Percentiles rank a stretch among this genome's conserved stretches.
phyloP scores from a whole-genome alignment of 2,888 invertebrate genomes.

The Hypolimnas misippus region DNA sequence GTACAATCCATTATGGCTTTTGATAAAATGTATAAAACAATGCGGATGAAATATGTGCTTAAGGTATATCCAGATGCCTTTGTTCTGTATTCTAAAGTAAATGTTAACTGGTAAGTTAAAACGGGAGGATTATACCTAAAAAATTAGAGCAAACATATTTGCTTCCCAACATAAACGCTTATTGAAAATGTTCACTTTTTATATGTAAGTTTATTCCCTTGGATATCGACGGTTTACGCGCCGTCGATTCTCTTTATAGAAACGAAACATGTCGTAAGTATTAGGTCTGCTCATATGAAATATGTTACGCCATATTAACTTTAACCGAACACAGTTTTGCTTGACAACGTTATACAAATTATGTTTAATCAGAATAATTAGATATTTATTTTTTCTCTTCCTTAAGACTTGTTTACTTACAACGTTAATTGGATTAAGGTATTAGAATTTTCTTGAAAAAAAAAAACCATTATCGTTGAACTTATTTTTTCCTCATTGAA shows the following conservation, averaged over 20 bases:
- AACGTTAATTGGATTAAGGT: conserved; percentile 16
- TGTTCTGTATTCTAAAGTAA: conserved; percentile 24
- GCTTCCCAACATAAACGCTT: conserved; percentile 27
- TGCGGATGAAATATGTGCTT: conserved; percentile 39
- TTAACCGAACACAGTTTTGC: conserved; percentile 40
- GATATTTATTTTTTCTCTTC: background rate
- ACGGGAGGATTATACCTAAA: conserved; percentile 2
- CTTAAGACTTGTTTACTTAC: background rate
- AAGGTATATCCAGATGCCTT: conserved; percentile 24
- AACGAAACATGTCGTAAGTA: conserved; percentile 50
- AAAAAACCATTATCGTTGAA: background rate
- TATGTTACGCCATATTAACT: conserved; percentile 42
- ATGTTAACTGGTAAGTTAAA: conserved; percentile 18
- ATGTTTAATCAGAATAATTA: conserved; percentile 6
- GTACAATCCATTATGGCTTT: conserved; percentile 41
- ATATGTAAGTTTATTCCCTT: conserved; percentile 48
- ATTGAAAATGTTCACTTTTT: conserved; percentile 35
- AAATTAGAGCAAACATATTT: conserved; percentile 21
- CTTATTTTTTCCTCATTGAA: background rate
- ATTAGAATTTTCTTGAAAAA: background rate
- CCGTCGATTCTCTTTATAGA: conserved; percentile 64
- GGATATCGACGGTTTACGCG: conserved; percentile 55
- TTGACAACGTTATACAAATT: conserved; percentile 36
- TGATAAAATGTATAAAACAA: conserved; percentile 43
- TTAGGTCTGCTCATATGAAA: conserved; percentile 39